Conservation (phyloP, 2,888 invertebrate genomes). For the Zele albiditarsus region DNA sequence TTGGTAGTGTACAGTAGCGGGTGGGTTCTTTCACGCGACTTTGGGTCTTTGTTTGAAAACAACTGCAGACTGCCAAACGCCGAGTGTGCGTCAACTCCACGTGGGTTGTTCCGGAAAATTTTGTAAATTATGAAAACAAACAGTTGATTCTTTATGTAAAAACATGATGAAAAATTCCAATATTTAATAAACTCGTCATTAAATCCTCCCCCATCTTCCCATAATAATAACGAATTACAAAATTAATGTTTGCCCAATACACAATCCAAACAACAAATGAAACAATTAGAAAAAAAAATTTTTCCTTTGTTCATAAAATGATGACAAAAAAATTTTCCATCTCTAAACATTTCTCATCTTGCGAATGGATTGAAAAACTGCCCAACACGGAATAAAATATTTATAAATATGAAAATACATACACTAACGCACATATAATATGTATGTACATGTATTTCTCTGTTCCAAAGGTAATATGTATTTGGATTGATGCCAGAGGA, state of each 20-base stretch:
- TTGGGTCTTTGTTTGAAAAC: constrained; percentile 32
- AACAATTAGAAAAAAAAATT: too few species aligned
- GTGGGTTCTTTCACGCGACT: not conserved
- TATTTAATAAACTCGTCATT: too few species aligned
- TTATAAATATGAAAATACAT: not conserved
- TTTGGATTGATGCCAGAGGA: constrained; percentile 67
- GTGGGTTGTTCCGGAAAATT: too few species aligned
- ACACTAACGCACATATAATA: constrained; percentile 43
- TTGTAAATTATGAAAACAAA: too few species aligned
- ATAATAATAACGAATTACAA: too few species aligned
- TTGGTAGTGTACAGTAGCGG: constrained; percentile 21
- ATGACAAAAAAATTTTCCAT: too few species aligned
- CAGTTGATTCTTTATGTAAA: too few species aligned
- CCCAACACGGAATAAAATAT: constrained; percentile 10
- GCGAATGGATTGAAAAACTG: not conserved
- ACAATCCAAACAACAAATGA: too few species aligned
- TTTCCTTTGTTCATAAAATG: too few species aligned
- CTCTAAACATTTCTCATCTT: constrained; percentile 36
- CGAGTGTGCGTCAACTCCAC: constrained; percentile 3
- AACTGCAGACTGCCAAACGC: not conserved
- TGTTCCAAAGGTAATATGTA: constrained; percentile 62
- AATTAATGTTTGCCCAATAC: too few species aligned
- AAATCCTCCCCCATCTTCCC: too few species aligned
- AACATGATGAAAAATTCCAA: too few species aligned
- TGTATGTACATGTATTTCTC: constrained; percentile 54